Evolutionary conservation across 2,888 invertebrate genomes (phyloP).

Genomic region (Zhuqinia jingwanae): DNA sequence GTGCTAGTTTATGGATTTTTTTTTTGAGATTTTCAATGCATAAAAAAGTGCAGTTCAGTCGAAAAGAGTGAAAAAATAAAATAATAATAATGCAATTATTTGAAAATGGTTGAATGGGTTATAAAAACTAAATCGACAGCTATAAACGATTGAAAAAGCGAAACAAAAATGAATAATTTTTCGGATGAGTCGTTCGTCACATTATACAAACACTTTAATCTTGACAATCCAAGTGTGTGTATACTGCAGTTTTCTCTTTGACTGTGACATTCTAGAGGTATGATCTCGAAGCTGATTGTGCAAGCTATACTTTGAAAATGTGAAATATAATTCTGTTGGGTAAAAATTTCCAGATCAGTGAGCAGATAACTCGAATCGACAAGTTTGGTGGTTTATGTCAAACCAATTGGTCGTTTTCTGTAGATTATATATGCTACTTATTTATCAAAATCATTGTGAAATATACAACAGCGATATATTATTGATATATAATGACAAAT

Average conservation of each 20-base stretch:
- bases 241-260: not conserved
- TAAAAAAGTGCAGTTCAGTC: not conserved
- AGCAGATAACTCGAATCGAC: not conserved
- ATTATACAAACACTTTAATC: too few relatives aligned
- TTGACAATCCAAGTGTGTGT: too few relatives aligned
- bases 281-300: slow-evolving; percentile 4
- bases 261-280: not conserved
- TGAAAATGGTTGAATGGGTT: too few relatives aligned
- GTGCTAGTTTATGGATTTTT: slow-evolving; percentile 1
- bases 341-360: not conserved
- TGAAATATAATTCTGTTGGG: too few relatives aligned
- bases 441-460: not conserved
- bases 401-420: too few relatives aligned
- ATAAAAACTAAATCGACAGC: too few relatives aligned
- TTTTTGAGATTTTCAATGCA: slow-evolving; percentile 7
- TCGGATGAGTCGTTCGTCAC: not conserved
- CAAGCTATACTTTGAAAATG: not conserved
- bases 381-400: not conserved
- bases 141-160: too few relatives aligned
- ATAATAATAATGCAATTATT: too few relatives aligned
- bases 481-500: slow-evolving; percentile 55
- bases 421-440: not conserved
- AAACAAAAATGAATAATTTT: not conserved
- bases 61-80: too few relatives aligned
- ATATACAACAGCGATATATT: not conserved